A percentile compares a stretch with the other conserved stretches of the same genome.
Conservation (phyloP, 2,797 vertebrate species). For the Scolopax rusticola region DNA sequence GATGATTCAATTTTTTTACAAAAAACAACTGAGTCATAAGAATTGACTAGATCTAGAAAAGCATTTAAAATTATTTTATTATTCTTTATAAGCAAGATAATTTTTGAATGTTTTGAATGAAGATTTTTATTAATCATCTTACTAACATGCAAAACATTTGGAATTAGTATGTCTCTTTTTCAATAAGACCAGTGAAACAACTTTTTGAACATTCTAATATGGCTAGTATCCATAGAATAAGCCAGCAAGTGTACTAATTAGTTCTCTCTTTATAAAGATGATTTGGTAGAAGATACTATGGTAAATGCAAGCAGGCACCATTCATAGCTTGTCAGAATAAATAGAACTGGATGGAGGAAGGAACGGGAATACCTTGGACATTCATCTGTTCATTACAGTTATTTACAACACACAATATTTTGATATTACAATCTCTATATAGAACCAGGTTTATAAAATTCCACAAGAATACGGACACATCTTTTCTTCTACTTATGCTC, state of each 20-base stretch:
- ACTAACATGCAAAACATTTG: background rate
- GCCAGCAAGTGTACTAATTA: background rate
- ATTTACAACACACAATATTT: background rate
- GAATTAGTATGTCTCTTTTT: background rate
- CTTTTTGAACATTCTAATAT: background rate
- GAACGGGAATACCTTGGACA: background rate
- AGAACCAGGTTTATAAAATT: background rate
- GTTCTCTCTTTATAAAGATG: background rate
- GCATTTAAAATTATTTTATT: background rate
- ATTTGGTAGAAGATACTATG: background rate
- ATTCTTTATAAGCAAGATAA: background rate
- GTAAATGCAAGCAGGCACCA: background rate
- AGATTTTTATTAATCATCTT: background rate
- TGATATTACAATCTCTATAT: background rate
- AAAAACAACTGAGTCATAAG: background rate
- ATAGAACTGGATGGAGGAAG: background rate
- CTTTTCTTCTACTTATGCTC: background rate
- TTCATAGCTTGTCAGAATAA: background rate
- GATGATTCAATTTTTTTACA: background rate
- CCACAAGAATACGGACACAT: background rate
- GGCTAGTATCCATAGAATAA: background rate
- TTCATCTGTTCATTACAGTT: background rate
- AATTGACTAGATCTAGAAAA: background rate
- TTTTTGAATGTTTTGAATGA: background rate
- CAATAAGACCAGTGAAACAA: background rate